Evolutionary conservation across 2,888 invertebrate genomes (phyloP).

Genomic region (Tenthredo mesomela): DNA sequence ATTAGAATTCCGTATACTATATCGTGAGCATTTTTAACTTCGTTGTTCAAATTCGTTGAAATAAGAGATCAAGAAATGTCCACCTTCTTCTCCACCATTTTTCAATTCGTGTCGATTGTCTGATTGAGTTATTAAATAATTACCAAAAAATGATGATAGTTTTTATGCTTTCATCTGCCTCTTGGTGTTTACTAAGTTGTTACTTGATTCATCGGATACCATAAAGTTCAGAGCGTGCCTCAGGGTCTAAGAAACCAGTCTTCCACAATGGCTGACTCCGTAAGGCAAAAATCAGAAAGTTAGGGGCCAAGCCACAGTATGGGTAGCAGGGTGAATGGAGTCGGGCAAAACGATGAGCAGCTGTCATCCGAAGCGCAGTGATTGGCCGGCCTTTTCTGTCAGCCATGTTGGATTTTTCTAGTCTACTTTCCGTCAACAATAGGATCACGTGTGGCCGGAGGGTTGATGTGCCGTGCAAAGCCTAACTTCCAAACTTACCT

Average conservation of each 20-base stretch:
- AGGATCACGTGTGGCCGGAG: constrained; percentile 58
- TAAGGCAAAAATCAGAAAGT: constrained; percentile 78
- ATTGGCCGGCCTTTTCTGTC: constrained; percentile 69
- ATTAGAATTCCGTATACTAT: not conserved
- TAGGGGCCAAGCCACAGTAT: constrained; percentile 70
- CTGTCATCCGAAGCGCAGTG: constrained; percentile 70
- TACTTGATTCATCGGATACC: not conserved
- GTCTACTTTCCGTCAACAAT: constrained; percentile 74
- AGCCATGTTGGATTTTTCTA: constrained; percentile 77
- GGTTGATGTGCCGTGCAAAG: constrained; percentile 41
- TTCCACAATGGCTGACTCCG: constrained; percentile 77
- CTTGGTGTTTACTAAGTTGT: not conserved
- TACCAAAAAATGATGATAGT: not conserved
- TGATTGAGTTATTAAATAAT: not conserved
- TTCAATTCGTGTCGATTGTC: not conserved
- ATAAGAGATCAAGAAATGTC: not conserved
- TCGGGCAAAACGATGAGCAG: constrained; percentile 72
- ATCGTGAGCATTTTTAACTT: not conserved
- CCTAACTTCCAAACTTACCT: constrained; percentile 9
- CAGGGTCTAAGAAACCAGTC: constrained; percentile 60
- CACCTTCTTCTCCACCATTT: not conserved
- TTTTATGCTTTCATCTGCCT: constrained; percentile 8
- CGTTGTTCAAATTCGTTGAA: no score
- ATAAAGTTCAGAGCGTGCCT: constrained; percentile 18
- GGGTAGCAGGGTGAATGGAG: constrained; percentile 52